phyloP scores from a whole-genome alignment of 2,113 vertebrate species.

The Cochlearius cochlearius region DNA sequence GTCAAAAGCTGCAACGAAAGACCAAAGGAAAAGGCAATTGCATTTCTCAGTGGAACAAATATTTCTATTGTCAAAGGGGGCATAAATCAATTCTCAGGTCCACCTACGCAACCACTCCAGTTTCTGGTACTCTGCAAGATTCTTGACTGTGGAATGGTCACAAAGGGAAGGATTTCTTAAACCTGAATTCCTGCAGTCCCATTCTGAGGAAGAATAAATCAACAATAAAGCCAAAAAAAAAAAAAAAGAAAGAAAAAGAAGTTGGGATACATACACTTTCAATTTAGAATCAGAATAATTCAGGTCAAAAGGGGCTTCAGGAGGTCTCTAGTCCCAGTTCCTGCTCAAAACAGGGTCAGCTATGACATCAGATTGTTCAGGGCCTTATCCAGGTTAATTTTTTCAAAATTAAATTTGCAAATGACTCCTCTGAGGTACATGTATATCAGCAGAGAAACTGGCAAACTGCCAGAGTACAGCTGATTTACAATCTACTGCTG shows the following conservation, averaged over 20 bases:
- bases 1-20: not conserved
- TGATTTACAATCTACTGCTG: not conserved
- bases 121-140: not conserved
- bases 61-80: not conserved
- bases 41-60: not conserved
- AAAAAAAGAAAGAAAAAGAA: not conserved
- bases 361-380: not conserved
- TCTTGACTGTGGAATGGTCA: not conserved
- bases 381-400: not conserved
- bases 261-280: not conserved
- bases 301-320: not conserved
- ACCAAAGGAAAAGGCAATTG: not conserved
- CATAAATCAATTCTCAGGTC: not conserved
- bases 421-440: not conserved
- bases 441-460: not conserved
- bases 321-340: not conserved
- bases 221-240: not conserved
- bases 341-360: not conserved
- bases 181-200: not conserved
- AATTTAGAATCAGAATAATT: not conserved
- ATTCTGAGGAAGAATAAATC: not conserved
- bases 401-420: not conserved
- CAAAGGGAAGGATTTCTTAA: not conserved
- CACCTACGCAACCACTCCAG: accelerated
- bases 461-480: not conserved